Percentiles rank a stretch among this genome's conserved stretches.
Evolutionary conservation across 2,797 vertebrate genomes (phyloP).

Genomic region (Philypnodon macrostomus): DNA sequence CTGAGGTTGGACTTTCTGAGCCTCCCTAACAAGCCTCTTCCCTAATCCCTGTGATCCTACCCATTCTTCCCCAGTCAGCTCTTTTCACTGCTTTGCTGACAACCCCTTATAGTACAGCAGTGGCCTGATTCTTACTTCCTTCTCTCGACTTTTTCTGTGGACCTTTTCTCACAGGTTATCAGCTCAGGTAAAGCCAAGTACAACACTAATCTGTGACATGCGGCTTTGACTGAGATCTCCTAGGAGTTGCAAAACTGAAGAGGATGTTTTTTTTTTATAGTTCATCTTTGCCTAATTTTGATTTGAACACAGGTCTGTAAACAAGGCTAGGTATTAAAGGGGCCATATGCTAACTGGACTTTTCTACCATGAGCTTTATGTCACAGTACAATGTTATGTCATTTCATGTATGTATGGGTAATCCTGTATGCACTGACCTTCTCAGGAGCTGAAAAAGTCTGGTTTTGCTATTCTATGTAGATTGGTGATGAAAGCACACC

Average conservation of each 20-base stretch:
- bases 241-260: background rate
- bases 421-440: too few relatives aligned
- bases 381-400: too few relatives aligned
- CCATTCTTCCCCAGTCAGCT: constrained; percentile 49
- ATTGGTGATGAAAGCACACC: too few relatives aligned
- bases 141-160: constrained; percentile 10
- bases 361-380: too few relatives aligned
- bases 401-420: too few relatives aligned
- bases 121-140: constrained; percentile 18
- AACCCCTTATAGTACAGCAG: constrained; percentile 7
- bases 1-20: constrained; percentile 10
- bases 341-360: too few relatives aligned
- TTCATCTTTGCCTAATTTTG: too few relatives aligned
- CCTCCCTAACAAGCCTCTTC: constrained; percentile 44
- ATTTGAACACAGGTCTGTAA: too few relatives aligned
- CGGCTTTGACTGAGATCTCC: constrained; percentile 24
- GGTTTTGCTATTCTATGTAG: too few relatives aligned
- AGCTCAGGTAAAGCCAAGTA: constrained; percentile 29
- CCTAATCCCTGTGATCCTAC: constrained; percentile 50
- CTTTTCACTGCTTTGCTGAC: constrained; percentile 43
- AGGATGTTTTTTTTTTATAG: constrained; percentile 18
- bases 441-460: too few relatives aligned
- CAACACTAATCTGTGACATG: constrained; percentile 36
- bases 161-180: constrained; percentile 36
- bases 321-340: too few relatives aligned